These are phyloP conservation scores for Pteromalus puparum DNA, from an alignment of 1,140 invertebrate genomes.

Conservation along the genomic window DNA sequence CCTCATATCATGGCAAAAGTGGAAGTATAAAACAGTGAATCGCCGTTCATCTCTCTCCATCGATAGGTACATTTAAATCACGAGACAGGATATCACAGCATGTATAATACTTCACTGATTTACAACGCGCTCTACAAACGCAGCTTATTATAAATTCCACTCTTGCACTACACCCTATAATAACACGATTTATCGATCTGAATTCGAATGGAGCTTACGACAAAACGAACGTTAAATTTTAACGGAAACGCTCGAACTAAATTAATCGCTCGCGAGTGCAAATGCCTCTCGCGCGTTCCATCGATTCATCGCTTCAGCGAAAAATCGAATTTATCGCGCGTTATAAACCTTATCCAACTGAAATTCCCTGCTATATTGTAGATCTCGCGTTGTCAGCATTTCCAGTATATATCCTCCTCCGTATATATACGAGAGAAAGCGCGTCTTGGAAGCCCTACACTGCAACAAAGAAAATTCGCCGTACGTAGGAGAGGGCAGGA, in stretches of 20 bases:
- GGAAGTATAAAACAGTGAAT: background rate
- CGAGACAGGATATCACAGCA: background rate
- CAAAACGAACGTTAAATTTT: constrained; percentile 40
- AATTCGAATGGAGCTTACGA: constrained; percentile 14
- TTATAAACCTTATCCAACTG: too few species aligned
- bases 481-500: background rate
- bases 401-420: background rate
- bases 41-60: background rate
- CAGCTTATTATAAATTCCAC: constrained; percentile 28
- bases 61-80: constrained; percentile 2
- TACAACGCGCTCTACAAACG: constrained; percentile 19
- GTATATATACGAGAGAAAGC: background rate
- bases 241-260: constrained; percentile 6
- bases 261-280: constrained; percentile 21
- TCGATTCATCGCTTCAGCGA: background rate
- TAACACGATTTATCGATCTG: constrained; percentile 25
- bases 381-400: too few species aligned
- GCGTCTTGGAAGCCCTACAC: too few species aligned
- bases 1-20: background rate
- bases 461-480: too few species aligned
- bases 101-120: too few species aligned
- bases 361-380: too few species aligned
- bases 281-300: background rate
- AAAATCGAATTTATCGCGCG: background rate
- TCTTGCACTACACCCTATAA: background rate